Conservation (phyloP, 2,888 invertebrate species). For the Callyntrura guangdongensis region DNA sequence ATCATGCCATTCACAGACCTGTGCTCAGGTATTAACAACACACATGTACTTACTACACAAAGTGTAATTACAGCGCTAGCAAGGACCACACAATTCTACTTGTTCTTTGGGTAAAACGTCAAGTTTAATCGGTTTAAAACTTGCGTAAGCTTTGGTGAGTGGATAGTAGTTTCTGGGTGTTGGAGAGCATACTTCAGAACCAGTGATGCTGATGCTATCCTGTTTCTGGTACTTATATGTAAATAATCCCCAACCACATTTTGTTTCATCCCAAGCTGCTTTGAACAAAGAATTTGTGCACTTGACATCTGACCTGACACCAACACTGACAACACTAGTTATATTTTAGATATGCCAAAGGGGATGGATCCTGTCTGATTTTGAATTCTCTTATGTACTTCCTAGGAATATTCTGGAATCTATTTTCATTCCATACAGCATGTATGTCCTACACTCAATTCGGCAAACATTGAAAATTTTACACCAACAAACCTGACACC, state of each 20-base stretch:
- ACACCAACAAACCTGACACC: neutral
- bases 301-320: conserved; percentile 63
- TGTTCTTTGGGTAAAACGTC: neutral
- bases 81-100: neutral
- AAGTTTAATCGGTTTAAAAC: conserved; percentile 66
- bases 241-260: neutral
- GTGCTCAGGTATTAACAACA: neutral
- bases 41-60: too few relatives aligned
- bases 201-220: neutral
- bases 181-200: conserved; percentile 10
- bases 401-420: neutral
- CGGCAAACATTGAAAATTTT: neutral
- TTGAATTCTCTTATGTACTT: neutral
- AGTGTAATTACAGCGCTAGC: neutral
- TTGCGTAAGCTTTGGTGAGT: conserved; percentile 40
- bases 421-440: neutral
- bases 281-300: conserved; percentile 23
- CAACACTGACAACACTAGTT: neutral
- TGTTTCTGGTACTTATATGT: neutral
- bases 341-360: neutral
- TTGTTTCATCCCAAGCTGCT: neutral
- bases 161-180: neutral
- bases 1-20: too few relatives aligned
- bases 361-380: conserved; percentile 22
- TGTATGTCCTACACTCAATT: too few relatives aligned